A percentile compares a stretch with the other conserved stretches of the same genome.
Evolutionary conservation across 2,797 vertebrate species (phyloP).

Genomic region (Pelochelys cantorii): DNA sequence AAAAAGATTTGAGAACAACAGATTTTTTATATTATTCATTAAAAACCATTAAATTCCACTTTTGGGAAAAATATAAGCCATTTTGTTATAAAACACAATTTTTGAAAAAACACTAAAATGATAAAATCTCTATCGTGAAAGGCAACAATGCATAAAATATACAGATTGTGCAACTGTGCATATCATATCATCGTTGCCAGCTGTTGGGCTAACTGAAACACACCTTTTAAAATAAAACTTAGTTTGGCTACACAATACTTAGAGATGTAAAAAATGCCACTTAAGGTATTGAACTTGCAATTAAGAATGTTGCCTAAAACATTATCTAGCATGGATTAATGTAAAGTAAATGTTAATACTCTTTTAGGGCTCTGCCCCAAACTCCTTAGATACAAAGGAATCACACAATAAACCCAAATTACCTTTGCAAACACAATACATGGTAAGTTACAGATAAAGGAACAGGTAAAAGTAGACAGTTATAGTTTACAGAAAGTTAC

Average conservation of each 20-base stretch:
- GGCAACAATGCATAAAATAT: conserved; percentile 75
- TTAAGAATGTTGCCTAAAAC: conserved; percentile 88
- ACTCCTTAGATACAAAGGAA: conserved; percentile 92
- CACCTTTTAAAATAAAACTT: conserved; percentile 72
- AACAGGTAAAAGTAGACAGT: conserved; percentile 84
- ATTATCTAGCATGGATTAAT: conserved; percentile 78
- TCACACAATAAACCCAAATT: conserved; percentile 89
- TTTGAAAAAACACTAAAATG: conserved; percentile 79
- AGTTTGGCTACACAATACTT: conserved; percentile 72
- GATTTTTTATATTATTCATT: conserved; percentile 82
- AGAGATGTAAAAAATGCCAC: conserved; percentile 75
- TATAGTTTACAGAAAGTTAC: conserved; percentile 84
- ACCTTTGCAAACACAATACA: conserved; percentile 82
- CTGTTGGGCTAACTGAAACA: conserved; percentile 72
- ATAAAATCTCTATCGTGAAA: conserved; percentile 75
- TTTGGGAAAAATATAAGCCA: conserved; percentile 84
- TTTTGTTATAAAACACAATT: conserved; percentile 83
- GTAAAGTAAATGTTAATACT: conserved; percentile 83
- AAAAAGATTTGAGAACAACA: conserved; percentile 80
- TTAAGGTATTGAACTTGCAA: conserved; percentile 76
- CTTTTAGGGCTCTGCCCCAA: conserved; percentile 93
- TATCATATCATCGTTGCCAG: conserved; percentile 74
- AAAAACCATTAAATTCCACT: conserved; percentile 82
- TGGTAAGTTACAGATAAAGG: conserved; percentile 82
- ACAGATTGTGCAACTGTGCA: conserved; percentile 72